Conservation (phyloP, 2,888 invertebrate species). For the Dryobota labecula region DNA sequence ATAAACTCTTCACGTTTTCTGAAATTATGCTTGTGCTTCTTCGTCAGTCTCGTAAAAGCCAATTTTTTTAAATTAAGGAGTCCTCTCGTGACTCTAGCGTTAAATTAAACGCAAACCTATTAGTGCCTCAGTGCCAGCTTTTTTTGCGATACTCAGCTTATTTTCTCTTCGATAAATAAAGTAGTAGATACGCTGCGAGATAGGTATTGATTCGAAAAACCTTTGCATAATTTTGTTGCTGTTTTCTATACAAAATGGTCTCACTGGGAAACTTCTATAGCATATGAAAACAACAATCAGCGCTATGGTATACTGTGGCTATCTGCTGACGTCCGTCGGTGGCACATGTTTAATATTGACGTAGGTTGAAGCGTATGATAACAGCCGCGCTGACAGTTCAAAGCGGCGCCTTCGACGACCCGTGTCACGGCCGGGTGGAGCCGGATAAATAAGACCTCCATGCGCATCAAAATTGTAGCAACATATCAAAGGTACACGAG, state of each 20-base stretch:
- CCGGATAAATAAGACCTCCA: conserved; percentile 57
- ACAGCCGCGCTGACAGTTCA: conserved; percentile 63
- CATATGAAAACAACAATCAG: conserved; percentile 38
- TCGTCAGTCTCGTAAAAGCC: conserved; percentile 1
- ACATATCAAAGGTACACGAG: conserved; percentile 67
- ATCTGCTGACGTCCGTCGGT: conserved; percentile 43
- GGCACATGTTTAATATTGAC: conserved; percentile 59
- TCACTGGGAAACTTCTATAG: conserved; percentile 19
- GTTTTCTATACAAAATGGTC: conserved; percentile 38
- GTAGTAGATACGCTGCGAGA: not conserved
- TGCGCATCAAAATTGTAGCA: conserved; percentile 56
- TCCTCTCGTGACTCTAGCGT: conserved; percentile 10
- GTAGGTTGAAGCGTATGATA: conserved; percentile 58
- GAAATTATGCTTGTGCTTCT: conserved; percentile 11
- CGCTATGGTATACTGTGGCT: conserved; percentile 25
- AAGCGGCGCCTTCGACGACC: conserved; percentile 64
- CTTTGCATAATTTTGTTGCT: conserved; percentile 29
- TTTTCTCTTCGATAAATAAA: conserved; percentile 14
- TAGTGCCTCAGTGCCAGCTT: conserved; percentile 24
- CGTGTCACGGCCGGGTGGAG: conserved; percentile 65
- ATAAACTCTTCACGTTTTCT: conserved; percentile 16
- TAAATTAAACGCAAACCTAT: conserved; percentile 45
- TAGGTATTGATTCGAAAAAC: conserved; percentile 40
- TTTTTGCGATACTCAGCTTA: conserved; percentile 20
- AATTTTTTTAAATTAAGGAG: conserved; percentile 7